Base-by-base conservation (phyloP, 2,888 invertebrate species). In the Aspidiotus rigidus region DNA sequence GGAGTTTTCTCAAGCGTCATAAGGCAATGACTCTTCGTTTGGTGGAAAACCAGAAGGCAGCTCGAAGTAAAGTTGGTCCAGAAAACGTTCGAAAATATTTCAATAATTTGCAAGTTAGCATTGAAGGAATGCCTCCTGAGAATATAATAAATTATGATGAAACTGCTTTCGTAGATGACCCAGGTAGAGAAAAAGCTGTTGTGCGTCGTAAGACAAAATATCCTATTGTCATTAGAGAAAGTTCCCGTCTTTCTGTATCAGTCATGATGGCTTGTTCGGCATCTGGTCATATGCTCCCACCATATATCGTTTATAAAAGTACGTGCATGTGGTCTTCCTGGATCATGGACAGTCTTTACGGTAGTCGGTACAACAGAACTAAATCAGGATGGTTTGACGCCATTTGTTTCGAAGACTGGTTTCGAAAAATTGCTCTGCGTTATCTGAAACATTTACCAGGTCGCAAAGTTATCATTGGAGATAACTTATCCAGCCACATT, bases 171-270 rank as follows among this genome's bases (percentile, higher is more conserved):
- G 62, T 62, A 8, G 77, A 78, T 70, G 76, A 79, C 70, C 76
- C 77, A 41, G 76, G 76, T 0, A 72, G 63, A 53, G 75, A 73
- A 63, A 75, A 73, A 70, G 71, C 74, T 10, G 72, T 76, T 57
- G 71, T 71, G n/a, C 72, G 74, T 64, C 62, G 74, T 66, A 76
- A 75, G 7, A 63, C 67, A 10, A 77, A 77, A 71, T 75, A 78
- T 70, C 74, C 76, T 41, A 75, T 77, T 59, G 57, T 74, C 40
- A 73, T 76, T 9, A 74, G 75, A 69, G 75, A 78, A 66, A 64
- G 72, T 1, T 70, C 75, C 9, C 77, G 78, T 71, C 69, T 69
- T 41, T 59, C 63, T 9, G 69, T 70, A 7, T 72, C 72, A 13
- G 69, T 73, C 3, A 73, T 73, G 72, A 66, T 73, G 67, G 69